These are phyloP conservation scores for Cyprinodon diabolis DNA, from an alignment of 2,797 vertebrate species.

Conservation along the genomic window DNA sequence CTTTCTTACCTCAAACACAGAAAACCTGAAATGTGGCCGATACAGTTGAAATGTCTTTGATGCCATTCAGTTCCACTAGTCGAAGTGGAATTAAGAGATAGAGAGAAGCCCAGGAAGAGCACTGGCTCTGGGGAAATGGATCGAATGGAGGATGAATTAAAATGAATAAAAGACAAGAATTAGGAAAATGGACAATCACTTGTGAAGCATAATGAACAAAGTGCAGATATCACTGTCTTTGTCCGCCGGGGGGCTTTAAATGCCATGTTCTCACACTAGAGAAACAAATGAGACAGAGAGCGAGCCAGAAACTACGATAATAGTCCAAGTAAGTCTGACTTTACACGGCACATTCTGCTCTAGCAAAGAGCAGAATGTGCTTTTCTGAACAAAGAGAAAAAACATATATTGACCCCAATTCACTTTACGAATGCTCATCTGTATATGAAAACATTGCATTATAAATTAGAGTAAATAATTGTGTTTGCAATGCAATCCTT, in stretches of 20 bases:
- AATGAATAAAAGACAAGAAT: conserved; percentile 77
- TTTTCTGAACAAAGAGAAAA: conserved; percentile 54
- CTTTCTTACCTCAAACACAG: conserved; percentile 36
- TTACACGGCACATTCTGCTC: conserved; percentile 69
- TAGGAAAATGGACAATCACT: conserved; percentile 74
- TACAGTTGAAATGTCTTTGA: conserved; percentile 37
- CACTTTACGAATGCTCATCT: conserved; percentile 40
- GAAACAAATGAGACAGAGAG: conserved; percentile 59
- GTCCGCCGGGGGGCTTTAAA: conserved; percentile 55
- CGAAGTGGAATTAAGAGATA: conserved; percentile 71
- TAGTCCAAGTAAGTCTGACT: conserved; percentile 63
- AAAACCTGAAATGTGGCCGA: conserved; percentile 54
- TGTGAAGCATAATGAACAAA: conserved; percentile 72
- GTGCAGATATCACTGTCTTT: conserved; percentile 72
- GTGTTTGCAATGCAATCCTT: neutral
- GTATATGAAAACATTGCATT: neutral
- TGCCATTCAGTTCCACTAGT: conserved; percentile 57
- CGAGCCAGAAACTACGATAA: conserved; percentile 66
- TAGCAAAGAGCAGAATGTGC: conserved; percentile 54
- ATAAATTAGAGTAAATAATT: neutral
- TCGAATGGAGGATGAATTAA: conserved; percentile 73
- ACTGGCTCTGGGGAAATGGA: conserved; percentile 60
- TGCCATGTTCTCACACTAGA: conserved; percentile 67
- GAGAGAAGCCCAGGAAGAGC: conserved; percentile 58
- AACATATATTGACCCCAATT: conserved; percentile 49